phyloP scores from a whole-genome alignment of 2,113 vertebrate genomes.

The Odontesthes bonariensis region DNA sequence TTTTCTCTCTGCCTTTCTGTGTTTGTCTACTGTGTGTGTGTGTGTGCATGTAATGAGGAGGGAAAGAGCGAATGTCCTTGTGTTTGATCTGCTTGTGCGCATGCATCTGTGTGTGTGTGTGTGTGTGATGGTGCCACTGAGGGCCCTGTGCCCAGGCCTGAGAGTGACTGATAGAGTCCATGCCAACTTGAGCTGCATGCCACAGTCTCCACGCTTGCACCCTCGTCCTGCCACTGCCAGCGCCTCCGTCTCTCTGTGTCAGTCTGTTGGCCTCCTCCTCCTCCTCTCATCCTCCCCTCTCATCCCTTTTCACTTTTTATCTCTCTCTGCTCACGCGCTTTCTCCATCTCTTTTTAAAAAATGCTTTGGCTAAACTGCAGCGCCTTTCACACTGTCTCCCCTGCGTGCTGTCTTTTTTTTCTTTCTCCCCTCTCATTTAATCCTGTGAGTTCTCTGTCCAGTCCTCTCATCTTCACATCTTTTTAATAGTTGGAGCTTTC shows the following conservation, averaged over 20 bases:
- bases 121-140: conserved; percentile 54
- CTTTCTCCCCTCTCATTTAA: conserved; percentile 25
- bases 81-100: conserved; percentile 64
- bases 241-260: conserved; percentile 48
- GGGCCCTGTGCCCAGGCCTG: conserved; percentile 78
- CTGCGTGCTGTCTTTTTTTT: conserved; percentile 25
- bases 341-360: conserved; percentile 42
- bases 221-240: conserved; percentile 70
- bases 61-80: conserved; percentile 66
- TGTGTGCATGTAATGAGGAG: conserved; percentile 46
- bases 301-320: conserved; percentile 52
- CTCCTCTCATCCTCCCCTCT: conserved; percentile 19
- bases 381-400: conserved; percentile 46
- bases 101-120: conserved; percentile 25
- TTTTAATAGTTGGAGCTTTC: conserved; percentile 39
- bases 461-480: conserved; percentile 54
- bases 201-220: conserved; percentile 69
- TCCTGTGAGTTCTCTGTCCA: conserved; percentile 49
- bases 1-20: conserved; percentile 54
- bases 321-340: conserved; percentile 45
- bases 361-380: conserved; percentile 53
- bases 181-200: conserved; percentile 77
- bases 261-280: conserved; percentile 35
- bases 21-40: conserved; percentile 36
- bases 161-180: conserved; percentile 79